These are phyloP conservation scores for Cyprinella venusta DNA, from an alignment of 2,797 vertebrate species.

Conservation along the genomic window DNA sequence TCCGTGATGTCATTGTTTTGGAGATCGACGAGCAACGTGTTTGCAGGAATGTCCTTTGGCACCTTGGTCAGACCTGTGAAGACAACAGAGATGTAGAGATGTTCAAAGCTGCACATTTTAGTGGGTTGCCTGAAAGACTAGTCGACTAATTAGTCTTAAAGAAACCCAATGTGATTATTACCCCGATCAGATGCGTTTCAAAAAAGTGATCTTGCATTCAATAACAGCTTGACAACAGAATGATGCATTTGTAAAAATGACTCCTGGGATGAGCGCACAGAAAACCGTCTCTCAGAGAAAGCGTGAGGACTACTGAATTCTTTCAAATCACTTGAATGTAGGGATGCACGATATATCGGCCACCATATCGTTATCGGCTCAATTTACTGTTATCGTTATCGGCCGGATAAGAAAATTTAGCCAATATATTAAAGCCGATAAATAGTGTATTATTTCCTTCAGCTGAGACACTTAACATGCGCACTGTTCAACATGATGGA, in stretches of 20 bases:
- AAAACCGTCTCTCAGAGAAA: too few species aligned
- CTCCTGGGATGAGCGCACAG: too few species aligned
- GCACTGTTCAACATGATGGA: too few species aligned
- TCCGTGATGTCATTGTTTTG: conserved; percentile 98
- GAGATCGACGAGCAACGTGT: conserved; percentile 92
- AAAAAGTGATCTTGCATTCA: neutral
- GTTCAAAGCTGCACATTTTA: neutral
- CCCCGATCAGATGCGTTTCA: neutral
- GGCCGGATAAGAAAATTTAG: too few species aligned
- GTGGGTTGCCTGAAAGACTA: conserved; percentile 1
- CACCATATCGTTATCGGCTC: too few species aligned
- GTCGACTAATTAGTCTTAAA: neutral
- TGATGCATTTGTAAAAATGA: neutral
- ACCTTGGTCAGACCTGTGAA: conserved; percentile 86
- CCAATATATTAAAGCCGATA: too few species aligned
- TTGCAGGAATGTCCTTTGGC: conserved; percentile 88
- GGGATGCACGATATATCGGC: too few species aligned
- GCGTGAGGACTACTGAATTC: neutral
- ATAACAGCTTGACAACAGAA: too few species aligned
- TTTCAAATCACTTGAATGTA: neutral
- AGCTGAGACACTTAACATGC: too few species aligned
- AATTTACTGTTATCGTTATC: too few species aligned
- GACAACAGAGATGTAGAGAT: conserved; percentile 12
- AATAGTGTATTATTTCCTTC: too few species aligned
- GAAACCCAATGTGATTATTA: neutral